Evolutionary conservation across 1,140 invertebrate genomes (phyloP).

Genomic region (Hyles euphorbiae): DNA sequence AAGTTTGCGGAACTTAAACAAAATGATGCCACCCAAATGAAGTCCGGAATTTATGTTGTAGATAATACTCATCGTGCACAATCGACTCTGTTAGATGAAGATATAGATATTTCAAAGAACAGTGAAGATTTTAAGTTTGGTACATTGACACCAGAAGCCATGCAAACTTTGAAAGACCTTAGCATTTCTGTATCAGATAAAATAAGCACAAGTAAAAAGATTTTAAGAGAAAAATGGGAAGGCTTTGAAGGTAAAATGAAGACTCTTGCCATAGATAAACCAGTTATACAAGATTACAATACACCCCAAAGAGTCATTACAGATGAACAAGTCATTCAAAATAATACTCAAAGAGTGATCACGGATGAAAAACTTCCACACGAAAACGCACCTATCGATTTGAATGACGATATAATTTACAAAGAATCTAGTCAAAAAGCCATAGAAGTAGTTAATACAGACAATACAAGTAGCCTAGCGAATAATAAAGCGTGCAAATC

Average conservation of each 20-base stretch:
- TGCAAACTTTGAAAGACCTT: slow-evolving; percentile 73
- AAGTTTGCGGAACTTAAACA: slow-evolving; percentile 61
- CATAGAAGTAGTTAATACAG: slow-evolving; percentile 51
- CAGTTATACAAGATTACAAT: slow-evolving; percentile 18
- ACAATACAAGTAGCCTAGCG: slow-evolving; percentile 33
- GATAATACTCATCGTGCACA: slow-evolving; percentile 72
- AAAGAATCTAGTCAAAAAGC: slow-evolving; percentile 67
- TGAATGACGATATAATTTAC: slow-evolving; percentile 55
- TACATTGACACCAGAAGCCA: slow-evolving; percentile 54
- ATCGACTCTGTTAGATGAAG: slow-evolving; percentile 45
- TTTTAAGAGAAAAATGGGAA: slow-evolving; percentile 72
- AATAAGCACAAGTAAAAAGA: slow-evolving; percentile 70
- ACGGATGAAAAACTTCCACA: slow-evolving; percentile 26
- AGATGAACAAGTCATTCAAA: slow-evolving; percentile 35
- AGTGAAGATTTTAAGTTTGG: slow-evolving; percentile 52
- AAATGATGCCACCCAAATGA: slow-evolving; percentile 62
- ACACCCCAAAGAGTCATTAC: slow-evolving; percentile 16
- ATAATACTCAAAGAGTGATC: slow-evolving; percentile 26
- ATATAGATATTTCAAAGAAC: slow-evolving; percentile 31
- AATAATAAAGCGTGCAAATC: slow-evolving; percentile 52
- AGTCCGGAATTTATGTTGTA: slow-evolving; percentile 74
- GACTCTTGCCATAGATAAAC: slow-evolving; percentile 48
- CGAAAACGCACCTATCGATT: slow-evolving; percentile 29
- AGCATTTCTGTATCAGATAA: slow-evolving; percentile 70
- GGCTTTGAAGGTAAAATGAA: slow-evolving; percentile 68